A percentile compares a stretch with the other conserved stretches of the same genome.
Evolutionary conservation across 2,797 vertebrate genomes (phyloP).

Genomic region (Chrysocyon brachyurus): DNA sequence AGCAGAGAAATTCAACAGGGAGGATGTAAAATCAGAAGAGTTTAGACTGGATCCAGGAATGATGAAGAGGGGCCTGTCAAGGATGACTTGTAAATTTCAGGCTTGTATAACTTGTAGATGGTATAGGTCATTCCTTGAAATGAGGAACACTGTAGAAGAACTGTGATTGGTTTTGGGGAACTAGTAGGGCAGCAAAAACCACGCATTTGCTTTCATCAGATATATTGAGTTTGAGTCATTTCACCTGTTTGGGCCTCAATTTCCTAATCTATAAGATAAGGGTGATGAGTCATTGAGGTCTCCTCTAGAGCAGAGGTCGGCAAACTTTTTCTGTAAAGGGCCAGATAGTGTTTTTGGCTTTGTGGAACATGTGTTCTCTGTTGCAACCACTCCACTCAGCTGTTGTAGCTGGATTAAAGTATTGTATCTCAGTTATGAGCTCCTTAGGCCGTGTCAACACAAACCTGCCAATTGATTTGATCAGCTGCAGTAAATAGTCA

Average conservation of each 20-base stretch:
- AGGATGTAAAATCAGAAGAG: not conserved
- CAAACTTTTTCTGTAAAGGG: not conserved
- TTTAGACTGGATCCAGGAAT: not conserved
- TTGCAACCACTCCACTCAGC: not conserved
- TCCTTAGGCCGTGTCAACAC: not conserved
- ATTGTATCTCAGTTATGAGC: not conserved
- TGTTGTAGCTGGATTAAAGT: not conserved
- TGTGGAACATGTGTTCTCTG: not conserved
- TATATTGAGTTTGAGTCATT: slow-evolving; percentile 40
- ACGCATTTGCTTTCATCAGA: not conserved
- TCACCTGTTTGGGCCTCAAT: slow-evolving; percentile 25
- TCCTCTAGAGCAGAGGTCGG: not conserved
- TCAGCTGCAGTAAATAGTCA: slow-evolving; percentile 20
- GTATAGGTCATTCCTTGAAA: not conserved
- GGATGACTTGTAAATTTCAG: slow-evolving; percentile 16
- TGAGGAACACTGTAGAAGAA: not conserved
- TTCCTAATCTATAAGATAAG: slow-evolving; percentile 19
- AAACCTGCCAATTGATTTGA: slow-evolving; percentile 34
- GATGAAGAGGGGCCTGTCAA: not conserved
- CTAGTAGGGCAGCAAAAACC: not conserved
- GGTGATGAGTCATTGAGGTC: not conserved
- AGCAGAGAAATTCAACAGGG: not conserved
- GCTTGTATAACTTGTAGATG: not conserved
- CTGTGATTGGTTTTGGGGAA: not conserved
- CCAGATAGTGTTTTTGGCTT: not conserved